phyloP scores from a whole-genome alignment of 2,888 invertebrate genomes.

The Scaptomyza tumidula region DNA sequence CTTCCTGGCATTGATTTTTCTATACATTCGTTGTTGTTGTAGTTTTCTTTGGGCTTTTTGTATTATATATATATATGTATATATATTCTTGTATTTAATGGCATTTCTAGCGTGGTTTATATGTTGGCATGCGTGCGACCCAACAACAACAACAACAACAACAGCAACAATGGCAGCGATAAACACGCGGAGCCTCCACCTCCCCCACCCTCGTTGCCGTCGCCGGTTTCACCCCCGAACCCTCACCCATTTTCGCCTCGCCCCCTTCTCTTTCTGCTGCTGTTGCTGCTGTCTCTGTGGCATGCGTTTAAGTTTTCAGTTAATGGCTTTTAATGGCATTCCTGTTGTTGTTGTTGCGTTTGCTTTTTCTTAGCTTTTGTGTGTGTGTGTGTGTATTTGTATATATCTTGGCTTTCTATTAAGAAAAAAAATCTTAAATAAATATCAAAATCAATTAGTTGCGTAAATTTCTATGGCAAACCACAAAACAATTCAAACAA shows the following conservation, averaged over 20 bases:
- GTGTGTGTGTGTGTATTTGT: conserved; percentile 19
- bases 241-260: background rate
- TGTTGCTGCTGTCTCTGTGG: conserved; percentile 61
- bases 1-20: conserved; percentile 74
- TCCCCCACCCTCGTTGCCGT: background rate
- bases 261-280: background rate
- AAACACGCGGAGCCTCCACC: conserved; percentile 62
- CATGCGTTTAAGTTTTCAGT: conserved; percentile 81
- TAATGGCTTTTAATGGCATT: conserved; percentile 81
- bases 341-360: conserved; percentile 34
- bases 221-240: conserved; percentile 2
- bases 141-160: conserved; percentile 65
- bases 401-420: conserved; percentile 39
- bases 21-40: conserved; percentile 13
- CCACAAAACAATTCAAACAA: background rate
- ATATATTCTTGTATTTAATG: conserved; percentile 73
- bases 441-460: conserved; percentile 80
- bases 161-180: conserved; percentile 60
- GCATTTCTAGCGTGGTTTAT: conserved; percentile 77
- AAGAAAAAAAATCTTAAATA: conserved; percentile 55
- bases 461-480: conserved; percentile 56
- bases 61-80: conserved; percentile 30
- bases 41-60: conserved; percentile 33
- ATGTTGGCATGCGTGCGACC: conserved; percentile 78
- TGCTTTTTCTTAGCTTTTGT: conserved; percentile 34